Evolutionary conservation across 1,140 invertebrate genomes (phyloP), one percentile per base, ranked within the genome.

Genomic region (Globodera rostochiensis): DNA sequence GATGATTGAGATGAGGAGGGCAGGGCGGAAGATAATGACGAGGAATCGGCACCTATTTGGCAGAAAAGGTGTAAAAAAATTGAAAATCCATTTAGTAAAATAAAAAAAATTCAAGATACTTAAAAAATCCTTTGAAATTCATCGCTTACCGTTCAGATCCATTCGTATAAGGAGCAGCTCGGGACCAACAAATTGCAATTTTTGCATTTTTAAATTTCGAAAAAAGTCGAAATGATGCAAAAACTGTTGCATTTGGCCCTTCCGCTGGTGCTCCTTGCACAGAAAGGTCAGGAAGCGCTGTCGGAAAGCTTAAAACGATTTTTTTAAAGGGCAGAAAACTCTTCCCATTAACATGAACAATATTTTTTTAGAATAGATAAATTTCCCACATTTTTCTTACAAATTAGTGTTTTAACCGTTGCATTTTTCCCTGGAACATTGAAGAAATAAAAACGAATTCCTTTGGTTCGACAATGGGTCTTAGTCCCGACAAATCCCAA

Each of bases 241-340:
- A 83, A 87, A 85, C 25, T 74, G 36, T 13, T 60, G 46, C 4
- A 78, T 60, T 53, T 60, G 64, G 21, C 78, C 82, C 6, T 60
- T 66, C 46, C 84, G 6, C 11, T 46, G 13, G 49, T 84, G 74
- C 73, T 86, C 69, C 83, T 73, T 84, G 53, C 73, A 85, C 13
- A 85, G 53, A 77, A 74, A 87, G 50, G 85, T 74, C 1, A 85
- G 82, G n/a, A 85, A 86, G 15, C 82, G 74, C 46, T 85, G 85
- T 3, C 84, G 85, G 69, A 85, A 85, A 13, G 82, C 84, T 87
- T 21, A 46, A 36, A 36, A 1, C 36, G 36, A 36, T 36, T 36
- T 36, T 25, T 36, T 36, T 36, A 36, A 36, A 36, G 36, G 36
- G 36, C 1, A 36, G 36, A 36, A 36, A 36, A 36, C 2, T 36